Conservation (phyloP, 1,140 invertebrate genomes). For the Apocrypta bakeri region DNA sequence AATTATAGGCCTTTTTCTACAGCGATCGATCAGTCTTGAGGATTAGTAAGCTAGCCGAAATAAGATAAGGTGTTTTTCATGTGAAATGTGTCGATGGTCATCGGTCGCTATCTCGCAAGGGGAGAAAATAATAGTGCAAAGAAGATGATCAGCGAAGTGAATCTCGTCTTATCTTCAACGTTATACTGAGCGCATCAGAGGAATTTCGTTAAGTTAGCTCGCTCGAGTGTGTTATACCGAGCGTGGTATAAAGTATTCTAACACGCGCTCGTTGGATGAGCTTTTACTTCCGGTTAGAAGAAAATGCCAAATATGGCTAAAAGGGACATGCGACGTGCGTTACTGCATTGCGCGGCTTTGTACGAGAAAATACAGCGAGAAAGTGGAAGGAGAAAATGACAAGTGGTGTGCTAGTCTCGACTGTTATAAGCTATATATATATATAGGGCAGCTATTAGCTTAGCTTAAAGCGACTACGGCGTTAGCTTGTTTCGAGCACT, state of each 20-base stretch:
- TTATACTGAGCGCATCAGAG: background rate
- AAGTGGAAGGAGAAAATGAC: background rate
- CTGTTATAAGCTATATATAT: background rate
- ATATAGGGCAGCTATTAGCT: background rate
- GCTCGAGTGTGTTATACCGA: slow-evolving; percentile 51
- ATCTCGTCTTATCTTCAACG: background rate
- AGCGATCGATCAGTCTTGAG: slow-evolving; percentile 32
- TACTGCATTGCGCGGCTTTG: background rate
- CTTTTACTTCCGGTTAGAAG: background rate
- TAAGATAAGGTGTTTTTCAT: slow-evolving; percentile 32
- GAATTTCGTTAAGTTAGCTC: slow-evolving; percentile 43
- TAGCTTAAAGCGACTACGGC: slow-evolving; percentile 17
- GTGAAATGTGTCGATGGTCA: too few relatives aligned
- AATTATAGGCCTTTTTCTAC: slow-evolving; percentile 24
- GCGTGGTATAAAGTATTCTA: slow-evolving; percentile 66
- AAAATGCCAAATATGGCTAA: slow-evolving; percentile 35
- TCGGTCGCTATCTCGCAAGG: too few relatives aligned
- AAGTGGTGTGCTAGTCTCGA: background rate
- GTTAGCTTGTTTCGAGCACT: slow-evolving; percentile 56
- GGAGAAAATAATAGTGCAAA: background rate
- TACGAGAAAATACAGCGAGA: slow-evolving; percentile 9
- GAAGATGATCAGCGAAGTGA: background rate
- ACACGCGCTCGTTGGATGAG: slow-evolving; percentile 49
- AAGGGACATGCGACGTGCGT: background rate
- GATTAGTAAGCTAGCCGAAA: slow-evolving; percentile 9